Base-by-base conservation (phyloP, 2,888 invertebrate genomes). In the Escarpia spicata region DNA sequence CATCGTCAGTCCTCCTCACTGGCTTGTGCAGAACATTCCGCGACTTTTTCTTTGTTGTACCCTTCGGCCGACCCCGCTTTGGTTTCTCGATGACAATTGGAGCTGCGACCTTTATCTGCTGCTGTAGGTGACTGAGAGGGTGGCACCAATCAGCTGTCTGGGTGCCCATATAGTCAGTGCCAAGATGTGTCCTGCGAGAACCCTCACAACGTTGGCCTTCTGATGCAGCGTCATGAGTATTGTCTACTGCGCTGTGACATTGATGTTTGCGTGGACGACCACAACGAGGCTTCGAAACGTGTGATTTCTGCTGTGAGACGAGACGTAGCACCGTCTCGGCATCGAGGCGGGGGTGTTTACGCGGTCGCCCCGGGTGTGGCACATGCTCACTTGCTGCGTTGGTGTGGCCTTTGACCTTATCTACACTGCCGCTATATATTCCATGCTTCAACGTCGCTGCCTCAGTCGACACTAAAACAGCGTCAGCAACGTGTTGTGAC, bases 21-120 rank as follows among this genome's bases (percentile, higher is more conserved):
- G 75, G 75, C 75, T 75, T 75, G 75, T 75, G 75, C 52, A 37
- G 37, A 10, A 91, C 43, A 52, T 37, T 52, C 45, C 37, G 91
- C 19, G 92, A 43, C 43, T 92, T 92, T 31, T 92, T 92, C 26
- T 92, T 92, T 10, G 45, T n/a, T 19, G 92, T 43, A 90, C 92
- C 92, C 90, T 92, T 92, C 1, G 92, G 92, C 90, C 92, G 90
- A 12, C 92, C 92, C 4, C 90, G 92, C 10, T 90, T 52, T 19
- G 90, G 43, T 37, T 92, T 92, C 6, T 37, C 12, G 90, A 44
- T 89, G 43, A 26, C 12, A 45, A 90, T 45, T 19, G 43, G 90
- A 26, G 75, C 75, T 26, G 19, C n/a, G 26, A 75, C 26, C 75
- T 75, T 75, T 75, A 75, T 75, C 26, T 75, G 75, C n/a, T 75